Conservation (phyloP, 2,797 vertebrate genomes). For the Pampus argenteus region DNA sequence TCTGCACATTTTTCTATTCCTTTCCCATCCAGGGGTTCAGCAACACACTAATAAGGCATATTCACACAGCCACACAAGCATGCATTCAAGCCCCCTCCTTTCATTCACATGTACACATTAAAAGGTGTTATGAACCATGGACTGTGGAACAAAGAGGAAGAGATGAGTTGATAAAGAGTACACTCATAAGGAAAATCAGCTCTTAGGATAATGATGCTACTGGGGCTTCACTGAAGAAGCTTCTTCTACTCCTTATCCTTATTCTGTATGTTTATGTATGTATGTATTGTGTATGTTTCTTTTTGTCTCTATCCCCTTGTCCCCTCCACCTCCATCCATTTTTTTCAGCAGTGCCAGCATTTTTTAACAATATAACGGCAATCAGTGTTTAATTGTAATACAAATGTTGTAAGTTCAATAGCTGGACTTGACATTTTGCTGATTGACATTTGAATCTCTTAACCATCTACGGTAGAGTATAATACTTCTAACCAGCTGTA, state of each 20-base stretch:
- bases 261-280: constrained; percentile 44
- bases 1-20: constrained; percentile 79
- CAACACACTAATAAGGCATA: constrained; percentile 72
- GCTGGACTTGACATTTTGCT: constrained; percentile 35
- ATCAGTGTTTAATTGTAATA: constrained; percentile 25
- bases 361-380: not conserved
- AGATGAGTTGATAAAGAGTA: constrained; percentile 73
- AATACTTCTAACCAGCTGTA: constrained; percentile 37
- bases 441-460: constrained; percentile 49
- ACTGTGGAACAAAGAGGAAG: constrained; percentile 69
- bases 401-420: constrained; percentile 17
- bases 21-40: constrained; percentile 68
- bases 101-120: constrained; percentile 60
- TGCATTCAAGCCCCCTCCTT: constrained; percentile 54
- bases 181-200: constrained; percentile 65
- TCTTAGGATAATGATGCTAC: constrained; percentile 74
- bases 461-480: constrained; percentile 7
- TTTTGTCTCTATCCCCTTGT: constrained; percentile 18
- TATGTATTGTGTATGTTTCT: too few species aligned
- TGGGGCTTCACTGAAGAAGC: constrained; percentile 47
- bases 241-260: constrained; percentile 30
- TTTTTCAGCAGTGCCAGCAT: not conserved
- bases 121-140: constrained; percentile 73
- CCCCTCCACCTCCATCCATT: not conserved
- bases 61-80: constrained; percentile 52